phyloP scores from a whole-genome alignment of 1,140 invertebrate species.

The Papilio xuthus region DNA sequence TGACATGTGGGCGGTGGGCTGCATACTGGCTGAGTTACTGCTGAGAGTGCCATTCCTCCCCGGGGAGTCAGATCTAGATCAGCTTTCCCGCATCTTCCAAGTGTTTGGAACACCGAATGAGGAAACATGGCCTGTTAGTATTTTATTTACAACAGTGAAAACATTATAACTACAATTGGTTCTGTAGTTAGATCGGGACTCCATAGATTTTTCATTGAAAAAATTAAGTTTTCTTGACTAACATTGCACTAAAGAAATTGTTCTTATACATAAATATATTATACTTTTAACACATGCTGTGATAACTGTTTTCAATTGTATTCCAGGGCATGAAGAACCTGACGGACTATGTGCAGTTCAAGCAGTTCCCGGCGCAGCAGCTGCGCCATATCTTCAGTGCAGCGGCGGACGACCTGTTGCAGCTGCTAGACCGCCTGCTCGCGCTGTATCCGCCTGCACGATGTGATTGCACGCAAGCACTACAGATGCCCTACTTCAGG shows the following conservation, averaged over 20 bases:
- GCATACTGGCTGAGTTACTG: constrained; percentile 97
- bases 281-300: too few species aligned
- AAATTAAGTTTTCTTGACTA: too few species aligned
- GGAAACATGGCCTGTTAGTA: constrained; percentile 92
- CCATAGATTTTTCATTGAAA: too few species aligned
- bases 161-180: too few species aligned
- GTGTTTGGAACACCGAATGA: constrained; percentile 95
- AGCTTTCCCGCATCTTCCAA: constrained; percentile 97
- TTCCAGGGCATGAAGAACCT: constrained; percentile 89
- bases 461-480: constrained; percentile 90
- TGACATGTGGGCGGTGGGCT: constrained; percentile 99
- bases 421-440: constrained; percentile 90
- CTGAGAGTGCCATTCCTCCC: constrained; percentile 96
- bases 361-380: constrained; percentile 91
- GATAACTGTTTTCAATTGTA: too few species aligned
- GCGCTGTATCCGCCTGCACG: constrained; percentile 93
- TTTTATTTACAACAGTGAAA: neutral
- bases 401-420: constrained; percentile 95
- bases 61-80: constrained; percentile 98
- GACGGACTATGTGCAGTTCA: constrained; percentile 97
- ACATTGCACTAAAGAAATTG: too few species aligned
- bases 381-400: constrained; percentile 97
- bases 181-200: too few species aligned
- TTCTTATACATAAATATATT: too few species aligned
- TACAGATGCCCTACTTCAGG: constrained; percentile 93